Conservation (phyloP, 2,888 invertebrate species). For the Conomelus anceps region DNA sequence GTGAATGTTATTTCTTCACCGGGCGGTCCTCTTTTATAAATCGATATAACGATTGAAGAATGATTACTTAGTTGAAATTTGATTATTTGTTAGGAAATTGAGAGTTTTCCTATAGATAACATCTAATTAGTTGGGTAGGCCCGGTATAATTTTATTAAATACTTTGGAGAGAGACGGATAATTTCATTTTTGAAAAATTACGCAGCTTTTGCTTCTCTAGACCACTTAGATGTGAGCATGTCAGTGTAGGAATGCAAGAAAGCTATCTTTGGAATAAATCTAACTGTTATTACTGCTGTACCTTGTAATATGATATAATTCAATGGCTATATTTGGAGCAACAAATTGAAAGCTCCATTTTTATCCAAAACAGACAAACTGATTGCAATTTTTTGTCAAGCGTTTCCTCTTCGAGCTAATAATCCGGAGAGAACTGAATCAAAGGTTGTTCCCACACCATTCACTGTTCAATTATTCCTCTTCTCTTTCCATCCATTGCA, state of each 20-base stretch:
- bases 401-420: background rate
- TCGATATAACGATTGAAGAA: background rate
- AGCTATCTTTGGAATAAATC: background rate
- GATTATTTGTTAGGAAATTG: too few relatives aligned
- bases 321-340: background rate
- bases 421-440: background rate
- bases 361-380: background rate
- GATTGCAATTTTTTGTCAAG: background rate
- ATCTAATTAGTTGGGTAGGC: background rate
- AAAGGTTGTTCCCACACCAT: background rate
- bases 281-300: background rate
- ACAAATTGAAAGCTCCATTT: background rate
- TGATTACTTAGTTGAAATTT: background rate
- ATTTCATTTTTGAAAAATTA: background rate
- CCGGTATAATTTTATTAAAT: background rate
- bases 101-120: background rate
- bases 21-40: background rate
- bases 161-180: background rate
- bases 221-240: background rate
- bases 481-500: background rate
- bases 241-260: background rate
- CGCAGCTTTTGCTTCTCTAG: background rate
- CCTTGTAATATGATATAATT: background rate
- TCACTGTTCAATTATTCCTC: too few relatives aligned
- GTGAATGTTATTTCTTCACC: background rate